A percentile compares a stretch with the other conserved stretches of the same genome.
These are phyloP conservation scores for Napeogenes inachia DNA, from an alignment of 2,888 invertebrate species.

Conservation along the genomic window DNA sequence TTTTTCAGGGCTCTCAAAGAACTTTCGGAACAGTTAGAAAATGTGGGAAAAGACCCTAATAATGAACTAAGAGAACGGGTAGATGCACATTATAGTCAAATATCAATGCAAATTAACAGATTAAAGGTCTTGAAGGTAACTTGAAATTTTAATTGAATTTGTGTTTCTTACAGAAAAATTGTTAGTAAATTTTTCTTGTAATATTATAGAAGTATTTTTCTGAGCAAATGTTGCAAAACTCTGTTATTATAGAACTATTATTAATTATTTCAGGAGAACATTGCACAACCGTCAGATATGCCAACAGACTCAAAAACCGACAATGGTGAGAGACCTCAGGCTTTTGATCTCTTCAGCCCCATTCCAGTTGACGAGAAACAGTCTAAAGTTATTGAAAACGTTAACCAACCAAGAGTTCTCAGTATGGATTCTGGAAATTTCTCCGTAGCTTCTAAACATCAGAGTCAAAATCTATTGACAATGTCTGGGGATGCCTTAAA, in stretches of 20 bases:
- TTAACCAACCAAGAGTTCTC: constrained; percentile 56
- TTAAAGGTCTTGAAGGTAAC: constrained; percentile 81
- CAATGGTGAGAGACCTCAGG: constrained; percentile 53
- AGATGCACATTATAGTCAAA: constrained; percentile 79
- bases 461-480: constrained; percentile 52
- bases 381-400: constrained; percentile 52
- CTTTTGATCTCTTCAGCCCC: constrained; percentile 75
- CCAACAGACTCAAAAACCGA: constrained; percentile 39
- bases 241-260: neutral
- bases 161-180: too few species aligned
- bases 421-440: constrained; percentile 66
- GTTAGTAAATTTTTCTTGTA: too few species aligned
- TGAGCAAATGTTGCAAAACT: neutral
- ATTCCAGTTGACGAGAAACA: constrained; percentile 68
- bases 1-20: constrained; percentile 71
- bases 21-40: constrained; percentile 54
- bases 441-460: constrained; percentile 62
- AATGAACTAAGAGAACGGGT: constrained; percentile 73
- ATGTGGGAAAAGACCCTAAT: constrained; percentile 47
- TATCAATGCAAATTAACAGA: constrained; percentile 81
- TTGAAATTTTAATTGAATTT: too few species aligned
- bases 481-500: constrained; percentile 59
- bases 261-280: constrained; percentile 51
- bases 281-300: constrained; percentile 39
- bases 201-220: too few species aligned